Evolutionary conservation across 1,140 invertebrate species (phyloP).

Genomic region (Anastrepha obliqua): DNA sequence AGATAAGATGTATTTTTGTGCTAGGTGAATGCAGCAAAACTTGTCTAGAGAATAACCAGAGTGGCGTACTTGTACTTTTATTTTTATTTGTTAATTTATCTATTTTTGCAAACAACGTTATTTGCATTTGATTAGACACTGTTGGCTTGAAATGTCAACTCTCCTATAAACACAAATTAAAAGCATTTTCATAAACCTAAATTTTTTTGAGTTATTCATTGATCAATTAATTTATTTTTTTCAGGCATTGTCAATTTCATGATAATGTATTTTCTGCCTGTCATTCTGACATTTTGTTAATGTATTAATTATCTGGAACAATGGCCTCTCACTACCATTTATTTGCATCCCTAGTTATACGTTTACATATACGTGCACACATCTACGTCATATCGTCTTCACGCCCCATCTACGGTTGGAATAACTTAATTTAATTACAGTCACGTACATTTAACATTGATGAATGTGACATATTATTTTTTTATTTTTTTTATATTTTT

Average conservation of each 20-base stretch:
- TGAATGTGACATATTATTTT: background rate
- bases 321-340: background rate
- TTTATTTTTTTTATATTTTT: background rate
- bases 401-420: too few species aligned
- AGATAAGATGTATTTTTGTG: background rate
- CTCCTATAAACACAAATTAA: background rate
- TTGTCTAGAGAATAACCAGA: background rate
- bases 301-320: constrained; percentile 16
- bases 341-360: background rate
- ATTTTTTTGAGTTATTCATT: background rate
- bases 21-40: background rate
- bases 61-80: background rate
- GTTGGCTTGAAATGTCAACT: background rate
- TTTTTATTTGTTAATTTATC: too few species aligned
- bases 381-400: too few species aligned
- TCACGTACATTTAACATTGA: background rate
- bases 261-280: background rate
- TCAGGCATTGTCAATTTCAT: background rate
- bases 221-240: background rate
- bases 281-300: constrained; percentile 10
- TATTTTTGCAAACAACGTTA: too few species aligned
- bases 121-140: background rate
- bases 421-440: background rate
- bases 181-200: background rate
- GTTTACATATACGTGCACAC: background rate